Evolutionary conservation across 2,113 vertebrate species (phyloP), one percentile per base, ranked within the genome.

Genomic region (Circaetus gallicus): DNA sequence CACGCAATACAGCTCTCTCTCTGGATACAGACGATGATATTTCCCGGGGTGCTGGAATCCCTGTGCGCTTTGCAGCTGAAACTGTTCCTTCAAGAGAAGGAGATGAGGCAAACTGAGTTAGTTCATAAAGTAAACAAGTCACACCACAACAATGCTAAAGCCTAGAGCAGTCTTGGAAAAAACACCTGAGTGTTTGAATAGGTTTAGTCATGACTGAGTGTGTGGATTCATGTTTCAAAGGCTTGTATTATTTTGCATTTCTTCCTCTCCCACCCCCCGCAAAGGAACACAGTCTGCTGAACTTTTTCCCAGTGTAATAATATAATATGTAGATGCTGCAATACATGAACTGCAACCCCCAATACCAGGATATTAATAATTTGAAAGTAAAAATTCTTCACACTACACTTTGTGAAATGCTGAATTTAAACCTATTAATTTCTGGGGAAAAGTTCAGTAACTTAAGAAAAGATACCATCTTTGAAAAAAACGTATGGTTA

Each of bases 1-100:
- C 98, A 26, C 99, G 98, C 50, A 99, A 78, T 63, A 98, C 98
- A 2, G 98, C 96, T 67, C 99, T 97, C 81, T 99, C 99, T 95
- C 99, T 98, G 25, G 98, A 98, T 65, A 98, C 97, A 7, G 98
- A 92, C 1, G 98, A 97, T 0, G 99, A 90, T 59, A 99, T 97
- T 86, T 99, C 99, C 93, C 98, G 98, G 24, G 99, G 99, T 16
- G 99, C 98, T 9, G 99, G 99, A 96, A 99, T 99, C 53, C 99
- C 99, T 2, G 99, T 99, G 96, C 98, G 99, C 97, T 99, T 99
- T 28, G 97, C 74, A 40, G 98, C 85, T 13, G 98, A 97, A 91
- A 92, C 85, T 6, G 96, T 3, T 69, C 99, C 99, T 99, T 90
- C 52, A 97, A 91, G 53, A 89, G 71, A 63, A 84, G 47, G 50